Percentiles rank a stretch among this genome's conserved stretches.
phyloP scores from a whole-genome alignment of 2,113 vertebrate species.

The Hyperopisus bebe region DNA sequence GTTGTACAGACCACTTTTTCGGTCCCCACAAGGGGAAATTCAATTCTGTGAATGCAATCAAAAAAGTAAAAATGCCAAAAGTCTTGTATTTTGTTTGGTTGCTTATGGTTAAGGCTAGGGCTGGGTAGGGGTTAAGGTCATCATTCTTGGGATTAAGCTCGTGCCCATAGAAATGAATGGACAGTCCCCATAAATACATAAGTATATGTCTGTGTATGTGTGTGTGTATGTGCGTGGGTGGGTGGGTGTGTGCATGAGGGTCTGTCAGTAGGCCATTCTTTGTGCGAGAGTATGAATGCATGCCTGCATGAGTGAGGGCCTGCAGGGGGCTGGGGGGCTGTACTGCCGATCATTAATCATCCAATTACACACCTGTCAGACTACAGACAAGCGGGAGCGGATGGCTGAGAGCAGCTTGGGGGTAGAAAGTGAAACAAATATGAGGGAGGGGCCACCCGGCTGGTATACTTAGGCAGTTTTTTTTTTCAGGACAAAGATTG shows the following conservation, averaged over 20 bases:
- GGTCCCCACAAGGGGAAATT: too few species aligned
- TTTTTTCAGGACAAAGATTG: neutral
- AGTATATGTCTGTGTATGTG: too few species aligned
- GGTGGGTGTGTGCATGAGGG: neutral
- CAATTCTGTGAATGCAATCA: too few species aligned
- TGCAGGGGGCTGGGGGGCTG: constrained; percentile 25
- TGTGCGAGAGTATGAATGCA: constrained; percentile 24
- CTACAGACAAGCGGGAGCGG: constrained; percentile 55
- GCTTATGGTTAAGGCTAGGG: too few species aligned
- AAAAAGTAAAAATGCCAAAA: too few species aligned
- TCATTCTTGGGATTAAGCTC: too few species aligned
- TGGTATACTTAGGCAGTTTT: neutral
- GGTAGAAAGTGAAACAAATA: constrained; percentile 18
- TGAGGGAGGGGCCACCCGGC: neutral
- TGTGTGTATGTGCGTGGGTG: neutral
- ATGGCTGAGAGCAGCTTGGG: neutral
- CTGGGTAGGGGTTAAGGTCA: too few species aligned
- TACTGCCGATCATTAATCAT: constrained; percentile 67
- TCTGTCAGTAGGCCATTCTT: constrained; percentile 14
- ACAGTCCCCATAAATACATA: too few species aligned
- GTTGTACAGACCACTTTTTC: too few species aligned
- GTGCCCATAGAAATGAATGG: too few species aligned
- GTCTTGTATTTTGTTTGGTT: too few species aligned
- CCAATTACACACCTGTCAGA: constrained; percentile 78
- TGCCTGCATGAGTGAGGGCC: constrained; percentile 15